A percentile compares a stretch with the other conserved stretches of the same genome.
These are phyloP conservation scores for Pomatostomus ruficeps DNA, from an alignment of 2,113 vertebrate genomes.

Conservation along the genomic window DNA sequence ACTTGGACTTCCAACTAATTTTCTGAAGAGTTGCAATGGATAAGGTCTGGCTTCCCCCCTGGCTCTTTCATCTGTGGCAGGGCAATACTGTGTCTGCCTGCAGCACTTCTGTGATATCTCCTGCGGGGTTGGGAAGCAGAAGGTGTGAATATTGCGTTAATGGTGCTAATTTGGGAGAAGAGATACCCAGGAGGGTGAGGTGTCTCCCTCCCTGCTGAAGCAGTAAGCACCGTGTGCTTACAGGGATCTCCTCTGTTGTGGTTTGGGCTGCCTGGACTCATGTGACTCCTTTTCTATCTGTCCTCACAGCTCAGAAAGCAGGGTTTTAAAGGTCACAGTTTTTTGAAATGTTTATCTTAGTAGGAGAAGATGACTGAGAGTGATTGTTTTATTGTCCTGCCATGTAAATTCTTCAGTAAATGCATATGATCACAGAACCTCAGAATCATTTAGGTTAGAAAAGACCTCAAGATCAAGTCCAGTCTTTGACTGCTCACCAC, in stretches of 20 bases:
- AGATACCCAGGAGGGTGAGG: neutral
- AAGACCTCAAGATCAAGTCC: neutral
- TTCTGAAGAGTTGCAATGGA: neutral
- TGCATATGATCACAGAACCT: neutral
- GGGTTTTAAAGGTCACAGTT: neutral
- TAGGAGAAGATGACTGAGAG: neutral
- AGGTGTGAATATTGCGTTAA: neutral
- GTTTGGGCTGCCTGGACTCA: neutral
- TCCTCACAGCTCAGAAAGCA: neutral
- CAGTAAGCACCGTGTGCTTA: rapidly evolving
- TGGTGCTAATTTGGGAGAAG: neutral
- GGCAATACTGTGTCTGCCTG: neutral
- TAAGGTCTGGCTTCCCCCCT: neutral
- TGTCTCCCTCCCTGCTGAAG: neutral
- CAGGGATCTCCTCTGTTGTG: neutral
- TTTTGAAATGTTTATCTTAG: neutral
- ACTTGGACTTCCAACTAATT: neutral
- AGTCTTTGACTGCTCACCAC: rapidly evolving
- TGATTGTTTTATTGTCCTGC: neutral
- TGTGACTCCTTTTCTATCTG: neutral
- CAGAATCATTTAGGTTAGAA: neutral
- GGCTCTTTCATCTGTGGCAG: neutral
- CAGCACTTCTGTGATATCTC: neutral
- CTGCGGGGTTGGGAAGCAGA: neutral
- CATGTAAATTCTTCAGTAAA: neutral